These are phyloP conservation scores for human (Homo sapiens) DNA, from an alignment of 2,113 vertebrate species.

Conservation along the genomic window DNA sequence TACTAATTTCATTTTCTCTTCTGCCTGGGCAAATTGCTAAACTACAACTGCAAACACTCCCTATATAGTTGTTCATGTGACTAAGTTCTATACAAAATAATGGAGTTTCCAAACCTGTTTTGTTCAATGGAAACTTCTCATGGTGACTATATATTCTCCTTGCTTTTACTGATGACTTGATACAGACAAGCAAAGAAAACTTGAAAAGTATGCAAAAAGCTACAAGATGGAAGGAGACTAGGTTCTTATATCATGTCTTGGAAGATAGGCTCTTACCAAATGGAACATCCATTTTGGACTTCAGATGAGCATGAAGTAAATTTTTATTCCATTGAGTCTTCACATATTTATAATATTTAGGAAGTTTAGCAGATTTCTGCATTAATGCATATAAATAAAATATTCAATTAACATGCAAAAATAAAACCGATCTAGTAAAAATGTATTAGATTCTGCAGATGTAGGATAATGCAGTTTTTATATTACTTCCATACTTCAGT, in stretches of 20 bases:
- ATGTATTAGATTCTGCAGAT: background rate
- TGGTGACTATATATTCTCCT: accelerated
- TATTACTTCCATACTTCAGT: background rate
- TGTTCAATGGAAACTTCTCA: background rate
- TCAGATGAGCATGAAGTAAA: background rate
- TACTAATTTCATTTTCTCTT: background rate
- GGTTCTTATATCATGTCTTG: background rate
- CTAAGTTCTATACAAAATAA: background rate
- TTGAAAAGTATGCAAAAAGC: background rate
- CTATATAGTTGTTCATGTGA: background rate
- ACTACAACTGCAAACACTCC: background rate
- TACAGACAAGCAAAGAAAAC: background rate
- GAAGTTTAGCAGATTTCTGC: background rate
- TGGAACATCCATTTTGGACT: background rate
- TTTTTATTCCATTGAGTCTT: background rate
- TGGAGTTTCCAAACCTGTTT: background rate
- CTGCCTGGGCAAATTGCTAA: background rate
- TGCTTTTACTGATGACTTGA: background rate
- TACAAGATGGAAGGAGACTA: background rate
- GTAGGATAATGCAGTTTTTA: background rate
- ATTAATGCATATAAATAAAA: background rate
- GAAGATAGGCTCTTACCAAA: background rate
- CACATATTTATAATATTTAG: background rate
- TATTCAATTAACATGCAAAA: background rate
- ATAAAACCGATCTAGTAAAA: background rate